Percentiles rank a stretch among this genome's conserved stretches.
Conservation (phyloP, 2,113 vertebrate species). For the Scophthalmus maximus region DNA sequence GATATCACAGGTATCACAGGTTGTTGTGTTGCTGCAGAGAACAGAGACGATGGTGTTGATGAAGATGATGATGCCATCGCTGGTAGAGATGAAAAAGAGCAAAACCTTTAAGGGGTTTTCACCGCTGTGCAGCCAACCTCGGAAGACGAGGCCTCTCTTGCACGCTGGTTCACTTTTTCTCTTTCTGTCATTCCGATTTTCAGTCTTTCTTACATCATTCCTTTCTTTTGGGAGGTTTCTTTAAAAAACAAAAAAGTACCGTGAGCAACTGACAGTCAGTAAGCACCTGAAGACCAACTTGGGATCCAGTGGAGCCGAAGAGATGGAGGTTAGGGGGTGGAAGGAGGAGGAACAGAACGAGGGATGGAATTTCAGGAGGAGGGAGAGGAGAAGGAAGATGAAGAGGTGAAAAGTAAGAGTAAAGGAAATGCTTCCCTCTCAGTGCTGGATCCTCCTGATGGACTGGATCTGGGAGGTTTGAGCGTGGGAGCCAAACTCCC, state of each 20-base stretch:
- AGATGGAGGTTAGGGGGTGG: constrained; percentile 41
- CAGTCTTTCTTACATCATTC: constrained; percentile 71
- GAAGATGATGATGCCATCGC: constrained; percentile 54
- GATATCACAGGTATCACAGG: constrained; percentile 72
- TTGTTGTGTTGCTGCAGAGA: constrained; percentile 58
- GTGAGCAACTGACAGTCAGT: constrained; percentile 70
- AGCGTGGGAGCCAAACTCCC: constrained; percentile 92
- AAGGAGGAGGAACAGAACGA: constrained; percentile 48
- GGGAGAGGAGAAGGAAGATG: constrained; percentile 37
- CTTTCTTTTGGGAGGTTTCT: constrained; percentile 61
- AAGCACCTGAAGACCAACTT: constrained; percentile 71
- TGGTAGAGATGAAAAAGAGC: constrained; percentile 62
- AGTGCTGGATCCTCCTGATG: constrained; percentile 96
- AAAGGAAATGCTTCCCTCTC: constrained; percentile 63
- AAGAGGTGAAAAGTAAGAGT: constrained; percentile 38
- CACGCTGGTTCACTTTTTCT: constrained; percentile 36
- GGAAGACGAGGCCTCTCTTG: constrained; percentile 48
- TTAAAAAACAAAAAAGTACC: constrained; percentile 70
- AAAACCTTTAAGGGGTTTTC: constrained; percentile 46
- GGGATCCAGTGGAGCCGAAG: constrained; percentile 51
- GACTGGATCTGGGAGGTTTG: constrained; percentile 98
- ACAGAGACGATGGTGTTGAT: constrained; percentile 44
- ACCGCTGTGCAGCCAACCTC: constrained; percentile 49
- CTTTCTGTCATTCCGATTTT: constrained; percentile 62
- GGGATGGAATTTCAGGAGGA: constrained; percentile 55